Percentiles rank a stretch among this genome's conserved stretches.
Evolutionary conservation across 2,888 invertebrate species (phyloP).

Genomic region (Platynereis dumerilii): DNA sequence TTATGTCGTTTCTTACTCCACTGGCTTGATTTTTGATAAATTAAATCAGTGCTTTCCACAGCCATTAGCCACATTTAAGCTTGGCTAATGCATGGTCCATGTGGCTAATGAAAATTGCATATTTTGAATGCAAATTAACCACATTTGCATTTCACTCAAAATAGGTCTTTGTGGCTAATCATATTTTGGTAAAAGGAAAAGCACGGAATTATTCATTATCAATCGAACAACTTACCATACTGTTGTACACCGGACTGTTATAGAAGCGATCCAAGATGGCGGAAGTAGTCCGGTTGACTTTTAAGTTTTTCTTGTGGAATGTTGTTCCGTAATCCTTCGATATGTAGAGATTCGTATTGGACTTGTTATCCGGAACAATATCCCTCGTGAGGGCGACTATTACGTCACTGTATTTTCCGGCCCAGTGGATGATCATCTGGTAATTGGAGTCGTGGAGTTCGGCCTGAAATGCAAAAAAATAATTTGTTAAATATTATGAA

Average conservation of each 20-base stretch:
- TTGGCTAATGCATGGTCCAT: too few species aligned
- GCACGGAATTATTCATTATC: too few species aligned
- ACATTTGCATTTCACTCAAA: too few species aligned
- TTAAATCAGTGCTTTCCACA: too few species aligned
- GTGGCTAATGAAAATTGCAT: too few species aligned
- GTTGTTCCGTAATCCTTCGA: constrained; percentile 89
- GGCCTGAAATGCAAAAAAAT: constrained; percentile 69
- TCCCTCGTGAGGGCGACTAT: constrained; percentile 86
- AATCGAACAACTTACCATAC: constrained; percentile 74
- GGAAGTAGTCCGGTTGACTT: constrained; percentile 68
- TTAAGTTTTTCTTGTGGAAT: constrained; percentile 75
- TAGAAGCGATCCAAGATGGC: constrained; percentile 84
- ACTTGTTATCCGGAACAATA: constrained; percentile 35
- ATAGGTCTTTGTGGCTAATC: too few species aligned
- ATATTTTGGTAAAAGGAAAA: too few species aligned
- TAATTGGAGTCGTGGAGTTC: constrained; percentile 84
- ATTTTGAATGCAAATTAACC: too few species aligned
- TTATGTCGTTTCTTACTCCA: too few species aligned
- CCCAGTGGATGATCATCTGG: constrained; percentile 91
- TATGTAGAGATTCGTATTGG: constrained; percentile 79
- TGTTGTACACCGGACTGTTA: constrained; percentile 80
- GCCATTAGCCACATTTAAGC: too few species aligned
- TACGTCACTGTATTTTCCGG: constrained; percentile 84
- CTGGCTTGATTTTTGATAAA: too few species aligned
- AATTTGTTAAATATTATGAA: background rate